Percentiles rank a stretch among this genome's conserved stretches.
phyloP scores from a whole-genome alignment of 2,113 vertebrate species.

The Merops nubicus region DNA sequence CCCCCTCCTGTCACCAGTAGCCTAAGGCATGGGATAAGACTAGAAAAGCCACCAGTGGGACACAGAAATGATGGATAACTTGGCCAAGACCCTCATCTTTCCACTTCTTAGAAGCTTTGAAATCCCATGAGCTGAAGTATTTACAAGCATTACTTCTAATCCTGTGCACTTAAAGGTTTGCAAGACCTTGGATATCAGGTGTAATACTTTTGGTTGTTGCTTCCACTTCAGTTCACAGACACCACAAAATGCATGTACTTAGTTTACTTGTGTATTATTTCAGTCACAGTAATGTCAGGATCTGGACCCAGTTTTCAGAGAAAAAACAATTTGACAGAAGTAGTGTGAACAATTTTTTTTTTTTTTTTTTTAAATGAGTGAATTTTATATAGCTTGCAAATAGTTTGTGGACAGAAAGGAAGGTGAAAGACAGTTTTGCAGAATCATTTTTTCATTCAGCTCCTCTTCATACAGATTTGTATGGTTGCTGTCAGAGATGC shows the following conservation, averaged over 20 bases:
- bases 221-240: not conserved
- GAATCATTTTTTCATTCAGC: not conserved
- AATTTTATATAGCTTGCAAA: not conserved
- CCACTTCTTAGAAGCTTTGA: not conserved
- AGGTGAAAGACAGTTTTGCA: not conserved
- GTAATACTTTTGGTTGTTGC: not conserved
- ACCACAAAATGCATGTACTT: not conserved
- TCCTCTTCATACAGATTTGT: not conserved
- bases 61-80: not conserved
- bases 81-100: not conserved
- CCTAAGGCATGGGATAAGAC: not conserved
- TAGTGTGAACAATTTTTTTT: not conserved
- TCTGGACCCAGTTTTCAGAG: not conserved
- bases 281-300: not conserved
- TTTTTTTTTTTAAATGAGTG: not conserved
- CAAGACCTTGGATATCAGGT: not conserved
- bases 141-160: not conserved
- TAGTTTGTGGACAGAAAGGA: not conserved
- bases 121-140: not conserved
- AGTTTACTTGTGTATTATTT: not conserved
- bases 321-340: not conserved
- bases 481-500: not conserved
- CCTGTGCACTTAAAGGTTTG: not conserved
- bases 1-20: rapidly evolving
- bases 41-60: not conserved